Base-by-base conservation (phyloP, 2,113 vertebrate species). In the Vulpes ferrilata region DNA sequence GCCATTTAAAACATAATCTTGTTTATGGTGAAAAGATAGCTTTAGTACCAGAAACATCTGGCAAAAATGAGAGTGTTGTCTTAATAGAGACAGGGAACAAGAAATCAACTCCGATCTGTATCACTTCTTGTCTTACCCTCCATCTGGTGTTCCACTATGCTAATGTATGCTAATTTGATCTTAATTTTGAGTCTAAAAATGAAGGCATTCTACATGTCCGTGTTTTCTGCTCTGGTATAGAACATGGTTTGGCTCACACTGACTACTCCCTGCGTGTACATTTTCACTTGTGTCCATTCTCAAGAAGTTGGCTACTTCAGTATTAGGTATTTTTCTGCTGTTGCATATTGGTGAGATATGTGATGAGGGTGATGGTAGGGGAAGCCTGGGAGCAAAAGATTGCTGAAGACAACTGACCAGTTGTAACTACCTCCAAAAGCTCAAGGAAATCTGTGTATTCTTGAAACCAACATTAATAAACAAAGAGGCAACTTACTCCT, bases 401-500 rank as follows among this genome's bases (percentile, higher is more conserved):
- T 20, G 64, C 51, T 97, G 82, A 85, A 90, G 84, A 94, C 59
- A 86, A 67, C 27, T 88, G 48, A 22, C 90, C 85, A 90, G 78
- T 79, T 97, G 17, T 93, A 95, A 55, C 93, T 97, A 97, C 17
- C 73, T 91, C 20, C 0, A 8, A 97, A 97, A 95, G 95, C 19
- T 79, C 88, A 83, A 23, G 90, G 85, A 71, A 23, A 53, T 43
- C 16, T 65, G 64, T 93, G 55, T 88, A 57, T 83, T 97, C 85
- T 95, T 86, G 60, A 96, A 98, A 62, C 32, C 53, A 97, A 55
- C 2, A 1, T 97, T 96, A 97, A 64, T 97, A 90, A 98, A 95
- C 30, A 96, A 95, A 97, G 93, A 97, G 73, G 80, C 92, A 96
- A 95, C 83, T 96, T 89, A 97, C 69, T 94, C 71, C 90, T 98